Evolutionary conservation across 2,888 invertebrate genomes (phyloP), one percentile per base, ranked within the genome.

Genomic region (Ormyrus pomaceus): DNA sequence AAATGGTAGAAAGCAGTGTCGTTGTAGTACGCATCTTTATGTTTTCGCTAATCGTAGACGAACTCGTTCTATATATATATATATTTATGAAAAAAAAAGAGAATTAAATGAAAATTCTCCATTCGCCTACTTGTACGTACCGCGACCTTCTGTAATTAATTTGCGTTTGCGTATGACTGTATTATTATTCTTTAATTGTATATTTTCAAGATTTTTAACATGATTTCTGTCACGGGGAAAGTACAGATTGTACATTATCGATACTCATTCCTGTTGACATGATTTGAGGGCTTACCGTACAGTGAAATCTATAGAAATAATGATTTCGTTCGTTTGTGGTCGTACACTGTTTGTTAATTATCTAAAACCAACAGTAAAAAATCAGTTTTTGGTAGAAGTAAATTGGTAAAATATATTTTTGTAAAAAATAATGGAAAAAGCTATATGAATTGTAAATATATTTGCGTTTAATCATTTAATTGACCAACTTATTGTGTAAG

Each of bases 61-160:
- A 73, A 34, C 74, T 81, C 65, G 53, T 71, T 77, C 51, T 58
- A 48, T 53, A 59, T 56, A 51, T 8, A 68, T 71, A 19, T 68
- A 62, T 75, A 76, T 80, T 71, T 77, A 64, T 68, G 75, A 68
- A 58, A 51, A 51, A 51, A 66, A n/a, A 72, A 7, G 50, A 79
- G 13, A 62, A 5, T 48, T 68, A 68, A 70, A 48, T 11, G 64
- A 11, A 73, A 71, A 11, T 75, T 70, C 70, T 81, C 77, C 65
- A 55, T 75, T 75, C 69, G 61, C 74, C 58, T 70, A 80, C 13
- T 77, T 74, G 71, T 74, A 81, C 76, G 79, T 82, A 82, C 59
- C 73, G 79, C 82, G 82, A 82, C 82, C 79, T 82, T 79, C 56
- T 79, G 79, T 79, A 82, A 76, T 71, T 71, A 76, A 48, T 74